Evolutionary conservation across 1,140 invertebrate species (phyloP), one percentile per base, ranked within the genome.

Genomic region (Macrosteles quadrilineatus): DNA sequence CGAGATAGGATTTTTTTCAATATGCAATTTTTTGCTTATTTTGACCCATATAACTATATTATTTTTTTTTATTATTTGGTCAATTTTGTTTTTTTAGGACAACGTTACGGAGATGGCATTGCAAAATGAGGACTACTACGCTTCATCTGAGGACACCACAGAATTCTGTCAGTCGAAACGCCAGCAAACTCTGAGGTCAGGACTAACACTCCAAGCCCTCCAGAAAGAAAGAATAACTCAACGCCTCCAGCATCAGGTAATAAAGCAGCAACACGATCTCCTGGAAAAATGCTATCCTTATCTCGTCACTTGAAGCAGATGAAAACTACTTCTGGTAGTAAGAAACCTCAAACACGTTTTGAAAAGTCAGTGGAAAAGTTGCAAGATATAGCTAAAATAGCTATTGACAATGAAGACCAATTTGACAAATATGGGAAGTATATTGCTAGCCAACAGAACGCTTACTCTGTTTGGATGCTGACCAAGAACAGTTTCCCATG

Each of bases 221-320:
- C 47, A 53, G 47, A 53, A 53, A 53, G 6, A 53, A 53, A 53
- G 47, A 53, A 53, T 4, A 19, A 25, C n/a, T 9, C 47, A 53
- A 53, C 47, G 23, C 47, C 47, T 53, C n/a, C 47, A 53, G 47
- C n/a, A 53, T 53, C 47, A 53, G 47, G 47, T 53, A 53, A 53
- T 53, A 53, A 53, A 53, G n/a, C 47, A 53, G n/a, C 32, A 53
- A 53, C 4, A 53, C 17, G 47, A 19, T 53, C 47, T 53, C 47
- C 47, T 25, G n/a, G 23, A 4, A 53, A 53, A 53, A 53, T 53
- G 47, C 47, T 53, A 53, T n/a, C 47, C 47, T 19, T n/a, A 19
- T 19, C 23, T 53, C 47, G 47, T 53, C 17, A 53, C 47, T n/a
- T 53, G 47, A 53, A 53, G 47, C 17, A 25, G 6, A 25, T 53